These are phyloP conservation scores for Megaleporinus macrocephalus DNA, from an alignment of 2,113 vertebrate genomes.

Conservation along the genomic window DNA sequence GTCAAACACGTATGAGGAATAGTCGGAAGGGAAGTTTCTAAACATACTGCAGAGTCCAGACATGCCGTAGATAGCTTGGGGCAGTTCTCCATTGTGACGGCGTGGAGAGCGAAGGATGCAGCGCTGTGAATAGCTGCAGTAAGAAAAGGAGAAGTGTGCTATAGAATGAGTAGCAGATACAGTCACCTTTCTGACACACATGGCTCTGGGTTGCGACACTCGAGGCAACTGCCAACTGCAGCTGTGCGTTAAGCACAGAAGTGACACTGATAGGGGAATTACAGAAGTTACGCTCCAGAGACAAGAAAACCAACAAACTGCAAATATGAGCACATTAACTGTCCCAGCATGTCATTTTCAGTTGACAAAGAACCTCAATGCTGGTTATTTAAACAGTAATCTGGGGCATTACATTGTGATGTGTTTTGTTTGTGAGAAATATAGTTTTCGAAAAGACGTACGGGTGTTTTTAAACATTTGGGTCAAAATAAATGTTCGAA, in stretches of 20 bases:
- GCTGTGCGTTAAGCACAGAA: conserved; percentile 9
- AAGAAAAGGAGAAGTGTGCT: conserved; percentile 69
- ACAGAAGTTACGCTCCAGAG: neutral
- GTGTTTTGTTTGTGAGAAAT: too few species aligned
- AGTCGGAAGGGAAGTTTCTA: conserved; percentile 60
- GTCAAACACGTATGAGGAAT: conserved; percentile 58
- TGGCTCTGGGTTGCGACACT: neutral
- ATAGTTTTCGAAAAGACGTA: too few species aligned
- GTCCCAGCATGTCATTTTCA: too few species aligned
- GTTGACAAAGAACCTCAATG: too few species aligned
- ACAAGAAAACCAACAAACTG: neutral
- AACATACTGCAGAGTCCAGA: conserved; percentile 77
- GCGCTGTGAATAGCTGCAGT: conserved; percentile 49
- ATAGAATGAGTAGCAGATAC: conserved; percentile 53
- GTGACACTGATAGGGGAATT: conserved; percentile 22
- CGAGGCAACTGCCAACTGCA: neutral
- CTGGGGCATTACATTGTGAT: too few species aligned
- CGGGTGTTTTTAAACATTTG: too few species aligned
- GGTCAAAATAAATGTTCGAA: too few species aligned
- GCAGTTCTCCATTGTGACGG: conserved; percentile 70
- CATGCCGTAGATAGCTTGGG: conserved; percentile 75
- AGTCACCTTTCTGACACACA: conserved; percentile 35
- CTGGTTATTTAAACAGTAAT: too few species aligned
- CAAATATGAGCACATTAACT: too few species aligned
- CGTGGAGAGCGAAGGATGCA: conserved; percentile 38